These are phyloP conservation scores for Oxycera nigricornis DNA, from an alignment of 2,888 invertebrate genomes.

Conservation along the genomic window DNA sequence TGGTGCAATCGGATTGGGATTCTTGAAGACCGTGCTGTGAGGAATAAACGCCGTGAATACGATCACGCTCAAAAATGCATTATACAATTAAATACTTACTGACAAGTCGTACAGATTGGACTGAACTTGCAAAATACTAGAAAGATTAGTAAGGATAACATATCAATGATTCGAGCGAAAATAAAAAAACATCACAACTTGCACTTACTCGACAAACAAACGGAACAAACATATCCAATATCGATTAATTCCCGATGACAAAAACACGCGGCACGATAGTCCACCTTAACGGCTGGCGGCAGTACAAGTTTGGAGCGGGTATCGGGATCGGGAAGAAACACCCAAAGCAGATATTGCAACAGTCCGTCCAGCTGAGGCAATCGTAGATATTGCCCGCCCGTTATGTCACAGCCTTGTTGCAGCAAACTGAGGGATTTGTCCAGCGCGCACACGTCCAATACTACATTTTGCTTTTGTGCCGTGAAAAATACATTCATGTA, in stretches of 20 bases:
- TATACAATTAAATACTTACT: constrained; percentile 73
- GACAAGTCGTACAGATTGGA: constrained; percentile 63
- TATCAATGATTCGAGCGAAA: constrained; percentile 19
- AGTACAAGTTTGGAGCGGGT: constrained; percentile 82
- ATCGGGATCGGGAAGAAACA: constrained; percentile 86
- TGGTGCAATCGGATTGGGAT: constrained; percentile 78
- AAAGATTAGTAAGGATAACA: constrained; percentile 23
- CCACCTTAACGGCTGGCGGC: constrained; percentile 89
- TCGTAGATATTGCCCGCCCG: constrained; percentile 89
- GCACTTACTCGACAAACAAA: constrained; percentile 88
- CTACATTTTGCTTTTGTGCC: constrained; percentile 85
- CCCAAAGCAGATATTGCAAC: constrained; percentile 71
- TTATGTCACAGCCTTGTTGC: constrained; percentile 97
- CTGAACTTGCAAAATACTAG: constrained; percentile 96
- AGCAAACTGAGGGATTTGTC: constrained; percentile 89
- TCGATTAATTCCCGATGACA: constrained; percentile 95
- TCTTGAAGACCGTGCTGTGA: constrained; percentile 86
- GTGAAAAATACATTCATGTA: constrained; percentile 99
- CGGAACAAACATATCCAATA: constrained; percentile 96
- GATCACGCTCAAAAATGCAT: constrained; percentile 48
- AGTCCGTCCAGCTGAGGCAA: constrained; percentile 87
- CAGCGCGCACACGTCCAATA: constrained; percentile 91
- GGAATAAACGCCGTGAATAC: constrained; percentile 58
- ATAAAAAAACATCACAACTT: neutral
- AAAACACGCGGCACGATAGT: constrained; percentile 97